Conservation (phyloP, 2,113 vertebrate species). For the Prinia subflava region DNA sequence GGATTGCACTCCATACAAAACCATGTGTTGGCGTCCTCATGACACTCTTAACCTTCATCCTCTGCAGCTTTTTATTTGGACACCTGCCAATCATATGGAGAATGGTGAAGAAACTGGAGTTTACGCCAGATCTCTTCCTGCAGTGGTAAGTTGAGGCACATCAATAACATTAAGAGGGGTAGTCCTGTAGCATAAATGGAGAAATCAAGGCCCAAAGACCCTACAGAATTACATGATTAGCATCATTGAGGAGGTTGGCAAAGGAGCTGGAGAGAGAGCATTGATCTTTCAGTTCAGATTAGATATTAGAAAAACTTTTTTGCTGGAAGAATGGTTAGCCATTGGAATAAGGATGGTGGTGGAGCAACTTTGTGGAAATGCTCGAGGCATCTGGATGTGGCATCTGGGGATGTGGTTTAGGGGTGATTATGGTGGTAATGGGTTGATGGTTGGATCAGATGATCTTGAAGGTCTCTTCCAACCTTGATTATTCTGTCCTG, state of each 20-base stretch:
- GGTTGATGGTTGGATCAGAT: background rate
- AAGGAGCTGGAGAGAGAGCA: background rate
- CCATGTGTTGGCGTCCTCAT: background rate
- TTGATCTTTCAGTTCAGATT: background rate
- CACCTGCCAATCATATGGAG: slow-evolving; percentile 69
- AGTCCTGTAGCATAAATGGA: background rate
- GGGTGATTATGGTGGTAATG: background rate
- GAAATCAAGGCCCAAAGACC: background rate
- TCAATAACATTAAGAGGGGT: background rate
- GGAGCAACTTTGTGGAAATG: background rate
- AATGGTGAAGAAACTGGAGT: slow-evolving; percentile 29
- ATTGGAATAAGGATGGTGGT: background rate
- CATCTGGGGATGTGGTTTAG: background rate
- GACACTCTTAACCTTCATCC: background rate
- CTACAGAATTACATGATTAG: background rate
- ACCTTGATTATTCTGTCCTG: background rate
- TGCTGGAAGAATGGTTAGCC: background rate
- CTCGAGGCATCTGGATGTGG: fast-evolving
- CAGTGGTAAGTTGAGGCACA: slow-evolving; percentile 67
- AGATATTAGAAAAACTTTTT: background rate
- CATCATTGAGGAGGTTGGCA: background rate
- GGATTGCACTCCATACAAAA: background rate
- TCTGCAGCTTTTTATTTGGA: slow-evolving; percentile 75
- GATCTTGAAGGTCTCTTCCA: background rate
- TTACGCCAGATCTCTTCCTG: slow-evolving; percentile 62